phyloP scores from a whole-genome alignment of 2,797 vertebrate genomes.

The Xenops minutus region DNA sequence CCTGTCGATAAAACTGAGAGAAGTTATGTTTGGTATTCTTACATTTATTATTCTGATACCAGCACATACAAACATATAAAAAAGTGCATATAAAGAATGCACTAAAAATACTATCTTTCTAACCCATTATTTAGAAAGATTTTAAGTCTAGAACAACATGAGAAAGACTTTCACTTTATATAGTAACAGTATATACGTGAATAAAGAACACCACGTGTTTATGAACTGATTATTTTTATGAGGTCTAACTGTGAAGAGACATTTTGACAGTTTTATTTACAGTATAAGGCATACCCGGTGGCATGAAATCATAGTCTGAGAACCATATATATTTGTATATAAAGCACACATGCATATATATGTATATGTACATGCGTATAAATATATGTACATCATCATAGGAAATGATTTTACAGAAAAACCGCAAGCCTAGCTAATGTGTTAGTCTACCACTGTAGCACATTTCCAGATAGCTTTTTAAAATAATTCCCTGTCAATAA shows the following conservation, averaged over 20 bases:
- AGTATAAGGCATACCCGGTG: neutral
- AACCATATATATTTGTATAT: neutral
- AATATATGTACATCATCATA: neutral
- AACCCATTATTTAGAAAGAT: neutral
- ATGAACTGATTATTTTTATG: conserved; percentile 33
- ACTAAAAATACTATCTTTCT: neutral
- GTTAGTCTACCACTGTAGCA: neutral
- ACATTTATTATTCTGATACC: neutral
- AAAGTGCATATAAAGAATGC: neutral
- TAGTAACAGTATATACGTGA: neutral
- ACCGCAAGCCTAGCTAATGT: neutral
- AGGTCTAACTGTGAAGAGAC: conserved; percentile 21
- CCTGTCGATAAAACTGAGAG: neutral
- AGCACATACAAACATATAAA: neutral
- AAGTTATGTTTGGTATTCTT: neutral
- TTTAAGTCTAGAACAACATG: neutral
- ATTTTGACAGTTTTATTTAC: conserved; percentile 32
- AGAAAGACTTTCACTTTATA: neutral
- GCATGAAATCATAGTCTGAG: neutral
- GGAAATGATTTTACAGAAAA: conserved; percentile 17
- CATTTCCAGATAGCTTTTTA: neutral
- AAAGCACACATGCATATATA: neutral
- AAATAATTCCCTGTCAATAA: neutral
- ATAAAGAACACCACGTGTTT: neutral
- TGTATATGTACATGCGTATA: neutral